Evolutionary conservation across 1,140 invertebrate species (phyloP).

Genomic region (Archivesica marissinica): DNA sequence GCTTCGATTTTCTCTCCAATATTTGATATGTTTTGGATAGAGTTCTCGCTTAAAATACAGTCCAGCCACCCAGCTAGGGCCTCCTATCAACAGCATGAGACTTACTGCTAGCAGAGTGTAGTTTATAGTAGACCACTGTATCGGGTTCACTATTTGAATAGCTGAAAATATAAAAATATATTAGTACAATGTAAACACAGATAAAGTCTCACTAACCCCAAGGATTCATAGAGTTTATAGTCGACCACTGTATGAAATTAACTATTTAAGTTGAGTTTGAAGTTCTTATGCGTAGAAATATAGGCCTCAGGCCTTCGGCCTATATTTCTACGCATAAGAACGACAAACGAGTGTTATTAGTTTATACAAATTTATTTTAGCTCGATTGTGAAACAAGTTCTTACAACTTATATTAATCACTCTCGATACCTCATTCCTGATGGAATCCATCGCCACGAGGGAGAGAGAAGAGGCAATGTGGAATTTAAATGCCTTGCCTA

Average conservation of each 20-base stretch:
- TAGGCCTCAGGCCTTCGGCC: not conserved
- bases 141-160: not conserved
- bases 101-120: not conserved
- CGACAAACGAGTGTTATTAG: too few species aligned
- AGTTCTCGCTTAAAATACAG: conserved; percentile 24
- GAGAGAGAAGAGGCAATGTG: too few species aligned
- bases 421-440: too few species aligned
- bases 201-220: too few species aligned
- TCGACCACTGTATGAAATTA: not conserved
- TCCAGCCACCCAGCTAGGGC: not conserved
- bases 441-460: too few species aligned
- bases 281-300: too few species aligned
- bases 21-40: not conserved
- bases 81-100: not conserved
- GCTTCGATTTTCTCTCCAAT: conserved; percentile 1
- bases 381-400: too few species aligned
- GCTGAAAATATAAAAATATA: conserved; percentile 18
- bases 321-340: not conserved
- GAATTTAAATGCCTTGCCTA: too few species aligned
- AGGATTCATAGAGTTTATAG: too few species aligned
- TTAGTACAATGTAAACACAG: too few species aligned
- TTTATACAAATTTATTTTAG: too few species aligned
- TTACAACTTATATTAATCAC: too few species aligned
- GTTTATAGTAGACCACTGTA: conserved; percentile 4
- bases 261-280: not conserved